Base-by-base conservation (phyloP, 30 jellyfish, hydroid and myxozoan genomes). In the Rhopilema esculentum region DNA sequence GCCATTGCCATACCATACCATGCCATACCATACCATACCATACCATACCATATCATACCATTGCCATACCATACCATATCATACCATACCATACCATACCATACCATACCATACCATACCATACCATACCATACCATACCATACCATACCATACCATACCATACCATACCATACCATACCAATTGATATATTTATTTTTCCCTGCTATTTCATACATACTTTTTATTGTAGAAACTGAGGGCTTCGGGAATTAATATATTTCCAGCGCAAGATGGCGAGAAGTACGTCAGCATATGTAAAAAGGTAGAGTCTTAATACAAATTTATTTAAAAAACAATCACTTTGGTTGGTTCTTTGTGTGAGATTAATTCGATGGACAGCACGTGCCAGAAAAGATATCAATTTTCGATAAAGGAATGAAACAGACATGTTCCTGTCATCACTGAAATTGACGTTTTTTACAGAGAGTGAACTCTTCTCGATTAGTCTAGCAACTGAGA, bases 261-360 rank as follows among this genome's bases (percentile, higher is more conserved):
- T 57, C 97, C 99, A 0, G 77, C 85, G 31, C 91, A 75, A 66
- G 99, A 95, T 86, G 99, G 97, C 19, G 89, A 82, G 23, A 95
- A 89, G 63, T 95, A 95, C 67, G 97, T 95, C 71, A 79, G 95
- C 92, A 86, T 95, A 23, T 82, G 92, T 74, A 86, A 89, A 62
- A 95, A 95, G 97, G 99, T 95, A 61, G 12, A 65, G 19, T n/a
- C n/a, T n/a, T n/a, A n/a, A n/a, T n/a, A n/a, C n/a, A n/a, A n/a
- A n/a, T n/a, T n/a, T n/a, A 40, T 40, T 40, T 40, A 40, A 40
- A 40, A 40, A 12, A 40, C 57, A 40, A 12, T 40, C 57, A 2
- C n/a, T n/a, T n/a, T n/a, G n/a, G n/a, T n/a, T n/a, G n/a, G n/a
- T n/a, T n/a, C n/a, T n/a, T n/a, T n/a, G n/a, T n/a, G n/a, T n/a